Percentiles rank a stretch among this genome's conserved stretches.
These are phyloP conservation scores for Sarcophilus harrisii DNA, from an alignment of 2,797 vertebrate species.

Conservation along the genomic window DNA sequence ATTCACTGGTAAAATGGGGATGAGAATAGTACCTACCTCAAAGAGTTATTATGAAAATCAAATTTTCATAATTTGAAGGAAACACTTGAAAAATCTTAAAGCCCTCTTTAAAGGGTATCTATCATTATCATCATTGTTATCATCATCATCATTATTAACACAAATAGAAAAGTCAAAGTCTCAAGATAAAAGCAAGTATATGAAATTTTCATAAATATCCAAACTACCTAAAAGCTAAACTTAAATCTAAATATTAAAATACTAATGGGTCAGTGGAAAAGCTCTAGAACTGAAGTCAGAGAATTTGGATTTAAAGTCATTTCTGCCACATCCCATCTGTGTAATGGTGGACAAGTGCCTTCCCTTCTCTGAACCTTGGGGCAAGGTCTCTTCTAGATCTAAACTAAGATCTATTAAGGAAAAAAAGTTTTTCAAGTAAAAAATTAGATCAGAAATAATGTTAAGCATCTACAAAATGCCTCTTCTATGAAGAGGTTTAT, in stretches of 20 bases:
- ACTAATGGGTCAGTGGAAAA: not conserved
- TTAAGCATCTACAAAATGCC: not conserved
- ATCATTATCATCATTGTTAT: not conserved
- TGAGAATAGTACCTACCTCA: not conserved
- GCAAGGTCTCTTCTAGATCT: not conserved
- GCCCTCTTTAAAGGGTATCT: not conserved
- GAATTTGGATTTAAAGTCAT: not conserved
- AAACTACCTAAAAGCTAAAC: not conserved
- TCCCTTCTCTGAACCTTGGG: not conserved
- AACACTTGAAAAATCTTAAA: not conserved
- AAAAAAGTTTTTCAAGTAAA: not conserved
- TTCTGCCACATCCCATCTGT: not conserved
- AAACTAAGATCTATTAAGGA: not conserved
- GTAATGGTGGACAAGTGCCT: not conserved
- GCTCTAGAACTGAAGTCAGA: not conserved
- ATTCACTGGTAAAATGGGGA: constrained; percentile 13
- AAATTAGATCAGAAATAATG: not conserved
- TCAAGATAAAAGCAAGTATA: not conserved
- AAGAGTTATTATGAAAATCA: not conserved
- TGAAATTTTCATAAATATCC: not conserved
- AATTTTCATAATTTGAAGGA: no score
- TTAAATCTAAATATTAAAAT: not conserved
- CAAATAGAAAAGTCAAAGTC: constrained; percentile 14
- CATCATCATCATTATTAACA: not conserved
- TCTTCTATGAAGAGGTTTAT: not conserved